phyloP scores from a whole-genome alignment of 2,797 vertebrate species.

The Oreochromis grahami region DNA sequence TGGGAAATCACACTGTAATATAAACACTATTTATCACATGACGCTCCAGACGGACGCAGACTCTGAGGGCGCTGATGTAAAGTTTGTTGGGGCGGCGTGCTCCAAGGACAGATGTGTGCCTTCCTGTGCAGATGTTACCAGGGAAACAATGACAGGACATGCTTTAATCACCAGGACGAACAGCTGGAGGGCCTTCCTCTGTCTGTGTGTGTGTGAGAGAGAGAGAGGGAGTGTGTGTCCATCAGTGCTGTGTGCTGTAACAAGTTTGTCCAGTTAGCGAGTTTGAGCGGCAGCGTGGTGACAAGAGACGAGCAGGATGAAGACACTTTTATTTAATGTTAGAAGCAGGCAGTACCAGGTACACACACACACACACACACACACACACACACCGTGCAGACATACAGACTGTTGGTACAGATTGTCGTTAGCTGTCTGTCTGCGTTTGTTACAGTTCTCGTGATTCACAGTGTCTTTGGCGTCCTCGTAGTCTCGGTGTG shows the following conservation, averaged over 20 bases:
- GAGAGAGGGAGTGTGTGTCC: neutral
- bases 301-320: constrained; percentile 46
- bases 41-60: rapidly evolving
- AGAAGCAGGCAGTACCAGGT: constrained; percentile 53
- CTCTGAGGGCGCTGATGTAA: neutral
- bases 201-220: constrained; percentile 18
- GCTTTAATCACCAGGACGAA: constrained; percentile 63
- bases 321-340: constrained; percentile 62
- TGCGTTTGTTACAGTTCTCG: neutral
- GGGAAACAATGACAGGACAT: constrained; percentile 76
- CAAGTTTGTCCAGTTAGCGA: neutral
- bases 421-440: neutral
- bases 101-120: constrained; percentile 61
- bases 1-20: constrained; percentile 1
- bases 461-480: neutral
- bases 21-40: neutral
- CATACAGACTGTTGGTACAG: neutral
- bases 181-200: constrained; percentile 69
- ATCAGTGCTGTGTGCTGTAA: neutral
- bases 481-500: neutral
- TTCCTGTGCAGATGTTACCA: constrained; percentile 77
- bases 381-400: neutral
- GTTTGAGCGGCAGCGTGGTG: constrained; percentile 5
- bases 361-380: constrained; percentile 8
- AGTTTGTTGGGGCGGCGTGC: neutral